Evolutionary conservation across 2,888 invertebrate genomes (phyloP).

Genomic region (Tuberolachnus salignus): DNA sequence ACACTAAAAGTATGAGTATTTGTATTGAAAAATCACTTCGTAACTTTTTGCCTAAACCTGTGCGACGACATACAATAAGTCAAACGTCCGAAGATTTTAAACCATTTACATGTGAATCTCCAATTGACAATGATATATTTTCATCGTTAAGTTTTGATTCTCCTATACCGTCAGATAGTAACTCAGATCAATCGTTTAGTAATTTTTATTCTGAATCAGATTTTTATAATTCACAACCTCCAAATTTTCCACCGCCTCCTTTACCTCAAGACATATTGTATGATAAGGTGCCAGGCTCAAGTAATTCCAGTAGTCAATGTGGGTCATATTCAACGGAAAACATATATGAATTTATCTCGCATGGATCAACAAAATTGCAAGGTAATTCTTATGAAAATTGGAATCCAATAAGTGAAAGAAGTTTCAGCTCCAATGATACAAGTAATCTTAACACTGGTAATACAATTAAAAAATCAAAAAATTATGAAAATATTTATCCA

Average conservation of each 20-base stretch:
- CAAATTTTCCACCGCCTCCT: slow-evolving; percentile 69
- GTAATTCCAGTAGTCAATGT: slow-evolving; percentile 50
- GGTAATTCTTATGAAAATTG: slow-evolving; percentile 66
- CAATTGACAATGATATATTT: slow-evolving; percentile 67
- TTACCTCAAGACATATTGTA: slow-evolving; percentile 67
- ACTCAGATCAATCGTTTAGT: slow-evolving; percentile 47
- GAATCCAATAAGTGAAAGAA: slow-evolving; percentile 59
- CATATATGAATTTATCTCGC: slow-evolving; percentile 30
- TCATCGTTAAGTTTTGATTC: slow-evolving; percentile 72
- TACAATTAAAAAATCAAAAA: slow-evolving; percentile 42
- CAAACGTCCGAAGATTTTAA: slow-evolving; percentile 59
- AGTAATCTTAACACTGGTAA: slow-evolving; percentile 13
- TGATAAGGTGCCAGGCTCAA: slow-evolving; percentile 64
- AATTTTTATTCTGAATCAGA: slow-evolving; percentile 41
- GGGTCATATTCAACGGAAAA: slow-evolving; percentile 47
- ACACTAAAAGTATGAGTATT: slow-evolving; percentile 68
- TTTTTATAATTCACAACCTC: slow-evolving; percentile 65
- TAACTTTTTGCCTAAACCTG: slow-evolving; percentile 62
- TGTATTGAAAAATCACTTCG: slow-evolving; percentile 61
- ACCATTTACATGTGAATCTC: slow-evolving; percentile 56
- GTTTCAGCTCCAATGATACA: slow-evolving; percentile 59
- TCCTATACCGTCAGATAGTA: slow-evolving; percentile 63
- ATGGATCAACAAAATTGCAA: slow-evolving; percentile 22
- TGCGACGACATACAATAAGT: slow-evolving; percentile 31
- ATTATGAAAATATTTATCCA: slow-evolving; percentile 56